phyloP scores from a whole-genome alignment of 2,113 vertebrate species.

The Ramphastos sulfuratus region DNA sequence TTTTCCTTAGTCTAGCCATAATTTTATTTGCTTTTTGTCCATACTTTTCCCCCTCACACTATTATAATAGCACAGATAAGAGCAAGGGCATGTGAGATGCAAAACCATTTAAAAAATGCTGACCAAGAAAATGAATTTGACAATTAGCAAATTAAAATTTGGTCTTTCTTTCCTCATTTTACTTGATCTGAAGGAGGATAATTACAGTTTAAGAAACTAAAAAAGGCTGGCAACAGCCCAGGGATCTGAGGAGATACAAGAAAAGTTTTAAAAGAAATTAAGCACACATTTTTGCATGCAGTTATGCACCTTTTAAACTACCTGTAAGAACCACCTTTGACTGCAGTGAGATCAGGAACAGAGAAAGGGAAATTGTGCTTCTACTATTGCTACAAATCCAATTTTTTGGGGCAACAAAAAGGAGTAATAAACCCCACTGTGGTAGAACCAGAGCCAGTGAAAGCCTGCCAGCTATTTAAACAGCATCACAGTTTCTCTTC shows the following conservation, averaged over 20 bases:
- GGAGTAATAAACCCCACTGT: not conserved
- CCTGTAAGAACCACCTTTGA: not conserved
- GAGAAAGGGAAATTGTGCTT: not conserved
- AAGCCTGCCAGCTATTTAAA: not conserved
- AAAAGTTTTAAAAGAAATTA: not conserved
- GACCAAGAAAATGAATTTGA: not conserved
- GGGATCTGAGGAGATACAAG: not conserved
- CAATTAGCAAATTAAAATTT: not conserved
- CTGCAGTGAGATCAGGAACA: not conserved
- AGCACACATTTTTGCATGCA: not conserved
- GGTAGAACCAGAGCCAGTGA: not conserved
- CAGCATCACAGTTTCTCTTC: not conserved
- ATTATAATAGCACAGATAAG: not conserved
- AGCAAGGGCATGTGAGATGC: not conserved
- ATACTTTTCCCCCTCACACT: not conserved
- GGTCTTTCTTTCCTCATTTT: not conserved
- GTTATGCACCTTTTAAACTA: not conserved
- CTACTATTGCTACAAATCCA: fast-evolving
- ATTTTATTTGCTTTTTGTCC: not conserved
- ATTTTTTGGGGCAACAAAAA: not conserved
- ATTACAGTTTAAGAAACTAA: not conserved
- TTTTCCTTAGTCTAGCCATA: not conserved
- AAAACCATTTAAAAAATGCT: not conserved
- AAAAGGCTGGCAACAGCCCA: not conserved
- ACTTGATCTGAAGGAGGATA: not conserved